A percentile compares a stretch with the other conserved stretches of the same genome.
These are phyloP conservation scores for Cassiopea xamachana DNA, from an alignment of 30 jellyfish, hydroid and myxozoan species.

Conservation along the genomic window DNA sequence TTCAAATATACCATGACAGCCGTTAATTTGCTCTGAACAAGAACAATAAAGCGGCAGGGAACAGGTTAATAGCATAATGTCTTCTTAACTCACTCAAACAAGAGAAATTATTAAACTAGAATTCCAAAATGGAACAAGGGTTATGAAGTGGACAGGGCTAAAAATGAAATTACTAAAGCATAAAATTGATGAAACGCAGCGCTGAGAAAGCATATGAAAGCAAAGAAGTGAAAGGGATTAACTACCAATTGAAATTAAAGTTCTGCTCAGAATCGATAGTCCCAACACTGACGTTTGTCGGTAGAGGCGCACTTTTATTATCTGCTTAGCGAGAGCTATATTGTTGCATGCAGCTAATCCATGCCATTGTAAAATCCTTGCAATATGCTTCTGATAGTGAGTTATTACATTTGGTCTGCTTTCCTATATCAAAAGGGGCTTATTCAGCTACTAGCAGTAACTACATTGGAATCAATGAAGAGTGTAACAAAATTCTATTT, in stretches of 20 bases:
- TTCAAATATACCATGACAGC: constrained; percentile 36
- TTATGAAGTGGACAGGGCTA: constrained; percentile 13
- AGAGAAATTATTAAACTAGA: constrained; percentile 44
- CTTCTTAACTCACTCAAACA: constrained; percentile 21
- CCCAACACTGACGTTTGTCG: constrained; percentile 18
- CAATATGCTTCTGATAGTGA: neutral
- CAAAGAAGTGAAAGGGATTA: constrained; percentile 5
- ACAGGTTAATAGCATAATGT: constrained; percentile 37
- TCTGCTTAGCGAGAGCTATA: neutral
- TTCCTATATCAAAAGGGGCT: no score
- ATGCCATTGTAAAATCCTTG: neutral
- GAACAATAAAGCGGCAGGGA: constrained; percentile 47
- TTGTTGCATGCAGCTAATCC: constrained; percentile 16
- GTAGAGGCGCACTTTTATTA: neutral
- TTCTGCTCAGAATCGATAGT: neutral
- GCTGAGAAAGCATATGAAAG: constrained; percentile 34
- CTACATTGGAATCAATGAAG: no score
- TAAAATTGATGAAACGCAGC: constrained; percentile 42
- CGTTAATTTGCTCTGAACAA: constrained; percentile 21
- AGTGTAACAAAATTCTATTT: no score
- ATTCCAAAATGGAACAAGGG: constrained; percentile 18
- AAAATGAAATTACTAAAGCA: constrained; percentile 20
- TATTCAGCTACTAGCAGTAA: no score
- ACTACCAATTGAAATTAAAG: constrained; percentile 2
- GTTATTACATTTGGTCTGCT: neutral